These are phyloP conservation scores for Mohoua ochrocephala DNA, from an alignment of 2,113 vertebrate genomes.

Conservation along the genomic window DNA sequence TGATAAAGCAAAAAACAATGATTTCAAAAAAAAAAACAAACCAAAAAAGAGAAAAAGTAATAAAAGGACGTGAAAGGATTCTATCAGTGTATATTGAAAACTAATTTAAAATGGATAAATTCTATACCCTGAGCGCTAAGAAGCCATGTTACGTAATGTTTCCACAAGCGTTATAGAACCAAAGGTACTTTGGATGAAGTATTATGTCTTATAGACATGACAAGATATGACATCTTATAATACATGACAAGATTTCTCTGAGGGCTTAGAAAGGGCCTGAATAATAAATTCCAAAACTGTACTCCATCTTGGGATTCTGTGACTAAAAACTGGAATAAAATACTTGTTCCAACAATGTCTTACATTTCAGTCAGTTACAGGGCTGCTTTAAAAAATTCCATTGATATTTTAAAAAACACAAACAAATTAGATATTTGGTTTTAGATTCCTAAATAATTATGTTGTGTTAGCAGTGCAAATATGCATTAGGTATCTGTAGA, in stretches of 20 bases:
- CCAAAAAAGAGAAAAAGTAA: too few species aligned
- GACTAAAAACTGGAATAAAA: not conserved
- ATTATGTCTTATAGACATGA: not conserved
- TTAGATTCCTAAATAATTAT: not conserved
- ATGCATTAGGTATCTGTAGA: not conserved
- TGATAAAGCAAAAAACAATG: not conserved
- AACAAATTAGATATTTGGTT: not conserved
- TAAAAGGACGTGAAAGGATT: not conserved
- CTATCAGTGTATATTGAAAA: not conserved
- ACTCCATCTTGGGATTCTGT: not conserved
- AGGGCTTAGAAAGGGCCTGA: not conserved
- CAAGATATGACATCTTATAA: not conserved
- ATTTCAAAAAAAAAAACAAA: not conserved
- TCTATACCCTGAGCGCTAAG: not conserved
- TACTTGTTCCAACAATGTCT: not conserved
- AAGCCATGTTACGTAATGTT: not conserved
- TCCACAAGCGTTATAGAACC: not conserved
- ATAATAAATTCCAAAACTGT: not conserved
- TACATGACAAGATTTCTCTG: not conserved
- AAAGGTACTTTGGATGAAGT: not conserved
- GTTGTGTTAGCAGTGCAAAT: not conserved
- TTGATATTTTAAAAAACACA: not conserved
- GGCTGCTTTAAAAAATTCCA: not conserved
- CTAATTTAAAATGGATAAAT: not conserved
- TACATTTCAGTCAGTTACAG: not conserved